Conservation (phyloP, 1,140 invertebrate genomes). For the Trachymyrmex cornetzi region DNA sequence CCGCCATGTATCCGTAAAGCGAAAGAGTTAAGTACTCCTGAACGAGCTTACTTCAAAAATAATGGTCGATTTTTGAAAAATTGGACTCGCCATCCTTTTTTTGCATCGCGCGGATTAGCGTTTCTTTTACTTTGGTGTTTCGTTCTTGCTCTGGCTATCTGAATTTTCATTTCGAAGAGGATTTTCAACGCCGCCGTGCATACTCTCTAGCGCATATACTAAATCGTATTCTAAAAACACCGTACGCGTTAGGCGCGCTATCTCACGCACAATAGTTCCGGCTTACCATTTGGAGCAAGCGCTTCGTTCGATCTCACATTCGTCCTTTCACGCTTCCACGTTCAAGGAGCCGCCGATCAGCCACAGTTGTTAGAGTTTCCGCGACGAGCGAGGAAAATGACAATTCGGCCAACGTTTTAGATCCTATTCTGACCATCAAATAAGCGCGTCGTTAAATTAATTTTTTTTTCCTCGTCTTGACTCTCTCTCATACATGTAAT, state of each 20-base stretch:
- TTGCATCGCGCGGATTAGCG: constrained; percentile 7
- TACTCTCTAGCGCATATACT: background rate
- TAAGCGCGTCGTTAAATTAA: background rate
- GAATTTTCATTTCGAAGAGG: constrained; percentile 40
- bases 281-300: constrained; percentile 5
- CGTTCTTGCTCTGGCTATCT: background rate
- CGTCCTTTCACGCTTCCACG: background rate
- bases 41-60: constrained; percentile 33
- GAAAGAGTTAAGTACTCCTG: constrained; percentile 56
- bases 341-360: background rate
- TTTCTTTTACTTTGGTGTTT: background rate
- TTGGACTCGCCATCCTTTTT: background rate
- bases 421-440: background rate
- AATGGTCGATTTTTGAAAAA: constrained; percentile 20
- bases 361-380: constrained; percentile 38
- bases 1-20: constrained; percentile 37
- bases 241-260: background rate
- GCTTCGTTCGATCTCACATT: background rate
- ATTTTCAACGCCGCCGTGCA: constrained; percentile 13
- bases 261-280: constrained; percentile 46
- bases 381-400: constrained; percentile 20
- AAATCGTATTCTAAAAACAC: constrained; percentile 3
- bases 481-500: constrained; percentile 58
- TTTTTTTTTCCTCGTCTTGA: background rate
- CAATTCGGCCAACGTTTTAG: constrained; percentile 30